Conservation (phyloP, 2,113 vertebrate genomes). For the Rallus limicola region DNA sequence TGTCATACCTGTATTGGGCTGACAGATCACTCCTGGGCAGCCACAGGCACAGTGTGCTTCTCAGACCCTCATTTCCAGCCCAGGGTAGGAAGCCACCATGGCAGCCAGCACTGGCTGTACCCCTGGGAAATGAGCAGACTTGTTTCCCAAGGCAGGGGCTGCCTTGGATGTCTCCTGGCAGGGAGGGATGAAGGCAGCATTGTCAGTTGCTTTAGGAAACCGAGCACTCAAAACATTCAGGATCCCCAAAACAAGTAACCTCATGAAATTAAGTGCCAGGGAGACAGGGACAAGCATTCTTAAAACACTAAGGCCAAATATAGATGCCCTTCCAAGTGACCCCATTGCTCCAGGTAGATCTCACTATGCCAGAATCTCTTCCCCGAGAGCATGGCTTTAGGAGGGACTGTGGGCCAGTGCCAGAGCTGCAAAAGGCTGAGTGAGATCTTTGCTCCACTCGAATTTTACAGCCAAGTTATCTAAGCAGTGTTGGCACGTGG, state of each 20-base stretch:
- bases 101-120: neutral
- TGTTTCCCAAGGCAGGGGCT: neutral
- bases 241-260: neutral
- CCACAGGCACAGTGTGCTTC: fast-evolving
- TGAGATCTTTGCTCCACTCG: neutral
- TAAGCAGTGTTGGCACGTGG: fast-evolving
- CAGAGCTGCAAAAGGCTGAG: neutral
- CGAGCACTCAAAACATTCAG: neutral
- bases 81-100: neutral
- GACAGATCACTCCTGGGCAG: neutral
- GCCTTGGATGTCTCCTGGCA: neutral
- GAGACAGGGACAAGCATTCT: neutral
- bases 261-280: neutral
- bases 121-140: neutral
- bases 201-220: neutral
- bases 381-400: neutral
- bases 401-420: fast-evolving
- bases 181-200: neutral
- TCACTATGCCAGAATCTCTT: neutral
- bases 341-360: too few relatives aligned
- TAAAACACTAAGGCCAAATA: neutral
- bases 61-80: neutral
- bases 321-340: neutral
- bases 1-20: neutral
- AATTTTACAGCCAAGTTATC: neutral